phyloP scores from a whole-genome alignment of 2,797 vertebrate genomes.

The Silurus lanzhouensis region DNA sequence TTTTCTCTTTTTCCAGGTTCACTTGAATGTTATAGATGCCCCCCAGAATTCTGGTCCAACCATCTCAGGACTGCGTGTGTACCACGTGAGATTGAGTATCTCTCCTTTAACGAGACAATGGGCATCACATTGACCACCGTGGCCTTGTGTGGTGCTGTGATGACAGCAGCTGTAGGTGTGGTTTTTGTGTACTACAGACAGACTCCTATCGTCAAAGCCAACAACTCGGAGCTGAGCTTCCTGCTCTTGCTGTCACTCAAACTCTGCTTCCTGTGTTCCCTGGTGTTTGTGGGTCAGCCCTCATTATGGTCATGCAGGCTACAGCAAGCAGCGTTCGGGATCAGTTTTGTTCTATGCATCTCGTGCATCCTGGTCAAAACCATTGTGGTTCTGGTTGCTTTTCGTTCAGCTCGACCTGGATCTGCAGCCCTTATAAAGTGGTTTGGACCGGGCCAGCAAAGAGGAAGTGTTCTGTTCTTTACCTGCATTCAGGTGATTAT shows the following conservation, averaged over 20 bases:
- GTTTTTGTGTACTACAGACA: conserved; percentile 70
- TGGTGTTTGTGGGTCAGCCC: conserved; percentile 54
- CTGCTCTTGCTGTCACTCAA: conserved; percentile 57
- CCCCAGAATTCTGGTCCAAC: conserved; percentile 41
- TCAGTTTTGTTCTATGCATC: conserved; percentile 62
- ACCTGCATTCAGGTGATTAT: conserved; percentile 69
- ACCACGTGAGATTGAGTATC: conserved; percentile 61
- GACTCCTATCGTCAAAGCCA: conserved; percentile 70
- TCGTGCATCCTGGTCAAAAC: conserved; percentile 65
- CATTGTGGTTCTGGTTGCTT: conserved; percentile 64
- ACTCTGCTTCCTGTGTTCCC: conserved; percentile 58
- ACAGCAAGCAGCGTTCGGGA: conserved; percentile 60
- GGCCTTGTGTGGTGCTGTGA: conserved; percentile 64
- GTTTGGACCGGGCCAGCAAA: conserved; percentile 65
- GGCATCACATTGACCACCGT: conserved; percentile 61
- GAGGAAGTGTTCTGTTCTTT: conserved; percentile 58
- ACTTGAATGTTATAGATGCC: too few relatives aligned
- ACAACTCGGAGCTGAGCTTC: conserved; percentile 57
- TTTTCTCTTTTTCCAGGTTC: background rate
- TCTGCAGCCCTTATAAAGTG: conserved; percentile 63
- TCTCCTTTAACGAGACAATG: conserved; percentile 61
- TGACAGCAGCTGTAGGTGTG: conserved; percentile 68
- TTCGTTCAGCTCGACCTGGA: conserved; percentile 65
- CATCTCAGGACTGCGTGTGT: conserved; percentile 64
- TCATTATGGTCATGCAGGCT: conserved; percentile 60